phyloP scores from a whole-genome alignment of 37 sponge, comb jelly and placozoan genomes.

The Theonella swinhoei region DNA sequence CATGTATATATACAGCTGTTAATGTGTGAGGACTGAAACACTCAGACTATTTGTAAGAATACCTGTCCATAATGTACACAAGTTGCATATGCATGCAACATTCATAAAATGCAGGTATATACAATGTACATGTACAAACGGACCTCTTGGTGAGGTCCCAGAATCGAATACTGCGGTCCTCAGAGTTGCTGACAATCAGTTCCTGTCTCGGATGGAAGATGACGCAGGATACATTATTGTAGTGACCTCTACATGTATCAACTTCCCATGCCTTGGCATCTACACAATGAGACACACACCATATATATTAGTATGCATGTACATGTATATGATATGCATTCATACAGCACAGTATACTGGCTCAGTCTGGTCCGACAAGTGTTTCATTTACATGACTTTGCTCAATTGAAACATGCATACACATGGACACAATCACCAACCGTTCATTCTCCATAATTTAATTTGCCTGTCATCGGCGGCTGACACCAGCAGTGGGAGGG shows the following conservation, averaged over 20 bases:
- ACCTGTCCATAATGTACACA: no score
- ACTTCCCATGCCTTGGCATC: conserved; percentile 99
- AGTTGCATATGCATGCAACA: no score
- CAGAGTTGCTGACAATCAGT: conserved; percentile 74
- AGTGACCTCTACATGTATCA: conserved; percentile 98
- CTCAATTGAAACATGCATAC: conserved; percentile 3
- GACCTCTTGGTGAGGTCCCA: not conserved
- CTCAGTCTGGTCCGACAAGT: no score
- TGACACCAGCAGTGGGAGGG: conserved; percentile 91
- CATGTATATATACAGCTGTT: not conserved
- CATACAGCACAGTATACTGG: no score
- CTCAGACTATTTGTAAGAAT: no score
- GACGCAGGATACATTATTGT: conserved; percentile 94
- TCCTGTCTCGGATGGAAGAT: conserved; percentile 97
- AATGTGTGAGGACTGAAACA: no score
- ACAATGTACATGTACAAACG: no score
- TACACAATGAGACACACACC: not conserved
- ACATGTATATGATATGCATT: not conserved
- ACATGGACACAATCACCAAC: conserved; percentile 43
- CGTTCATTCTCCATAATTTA: conserved; percentile 98
- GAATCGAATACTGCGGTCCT: not conserved
- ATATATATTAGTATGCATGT: not conserved
- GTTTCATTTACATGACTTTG: no score
- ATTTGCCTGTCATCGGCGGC: conserved; percentile 98
- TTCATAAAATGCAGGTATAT: no score